Conservation (phyloP, 1,140 invertebrate genomes). For the Leptestheria dahalacensis region DNA sequence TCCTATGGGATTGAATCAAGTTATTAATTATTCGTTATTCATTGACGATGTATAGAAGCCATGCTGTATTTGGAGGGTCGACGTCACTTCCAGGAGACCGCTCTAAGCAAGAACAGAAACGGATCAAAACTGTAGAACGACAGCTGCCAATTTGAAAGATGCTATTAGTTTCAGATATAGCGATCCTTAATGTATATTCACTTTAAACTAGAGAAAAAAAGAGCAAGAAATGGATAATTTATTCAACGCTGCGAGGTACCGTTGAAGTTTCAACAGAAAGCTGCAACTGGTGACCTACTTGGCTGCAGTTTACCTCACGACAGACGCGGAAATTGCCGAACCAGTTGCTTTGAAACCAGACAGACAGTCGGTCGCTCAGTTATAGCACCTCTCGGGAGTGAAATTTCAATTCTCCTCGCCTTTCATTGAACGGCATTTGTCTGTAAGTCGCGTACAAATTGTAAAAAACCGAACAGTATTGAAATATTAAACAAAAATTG, state of each 20-base stretch:
- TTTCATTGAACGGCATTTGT: too few species aligned
- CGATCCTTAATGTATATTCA: background rate
- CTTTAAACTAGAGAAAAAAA: background rate
- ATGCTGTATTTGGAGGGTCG: conserved; percentile 60
- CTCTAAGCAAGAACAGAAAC: background rate
- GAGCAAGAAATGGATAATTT: background rate
- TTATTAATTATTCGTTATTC: conserved; percentile 12
- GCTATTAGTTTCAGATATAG: too few species aligned
- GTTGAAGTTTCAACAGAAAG: background rate
- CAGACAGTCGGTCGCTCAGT: background rate
- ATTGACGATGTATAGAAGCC: conserved; percentile 34
- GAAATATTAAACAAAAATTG: background rate
- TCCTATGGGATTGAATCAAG: background rate
- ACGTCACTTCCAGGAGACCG: conserved; percentile 39
- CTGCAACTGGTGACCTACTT: background rate
- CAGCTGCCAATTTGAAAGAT: too few species aligned
- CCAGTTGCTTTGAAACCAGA: background rate
- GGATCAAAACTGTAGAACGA: background rate
- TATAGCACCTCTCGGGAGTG: background rate
- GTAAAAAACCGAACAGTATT: background rate
- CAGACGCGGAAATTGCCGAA: background rate
- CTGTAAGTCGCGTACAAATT: background rate
- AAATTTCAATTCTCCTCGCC: too few species aligned
- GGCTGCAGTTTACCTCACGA: background rate
- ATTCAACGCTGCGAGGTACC: background rate